Evolutionary conservation across 2,797 vertebrate species (phyloP).

Genomic region (Hephaestus fuliginosus): DNA sequence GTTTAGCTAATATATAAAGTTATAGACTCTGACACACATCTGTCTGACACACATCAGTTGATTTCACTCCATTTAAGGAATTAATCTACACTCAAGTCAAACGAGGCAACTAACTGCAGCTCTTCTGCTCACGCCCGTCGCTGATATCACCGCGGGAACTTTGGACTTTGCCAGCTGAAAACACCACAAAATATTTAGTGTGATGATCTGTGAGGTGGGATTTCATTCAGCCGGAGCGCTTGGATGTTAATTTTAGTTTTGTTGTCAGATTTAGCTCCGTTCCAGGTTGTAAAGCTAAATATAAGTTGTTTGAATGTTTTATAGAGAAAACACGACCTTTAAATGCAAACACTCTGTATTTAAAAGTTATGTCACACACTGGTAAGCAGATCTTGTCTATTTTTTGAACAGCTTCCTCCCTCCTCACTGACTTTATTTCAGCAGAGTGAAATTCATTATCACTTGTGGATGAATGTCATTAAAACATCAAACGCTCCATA

Average conservation of each 20-base stretch:
- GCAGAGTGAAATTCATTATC: background rate
- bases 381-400: background rate
- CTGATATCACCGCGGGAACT: background rate
- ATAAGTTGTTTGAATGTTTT: conserved; percentile 36
- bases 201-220: conserved; percentile 2
- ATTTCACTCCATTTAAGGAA: background rate
- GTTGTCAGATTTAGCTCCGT: conserved; percentile 13
- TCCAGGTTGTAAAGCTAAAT: conserved; percentile 37
- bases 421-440: background rate
- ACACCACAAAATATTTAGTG: background rate
- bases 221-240: background rate
- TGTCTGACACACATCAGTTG: too few relatives aligned
- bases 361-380: background rate
- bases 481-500: background rate
- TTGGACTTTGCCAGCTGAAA: conserved; percentile 12
- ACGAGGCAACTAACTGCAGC: too few relatives aligned
- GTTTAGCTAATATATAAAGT: background rate
- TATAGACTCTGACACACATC: background rate
- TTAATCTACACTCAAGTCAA: background rate
- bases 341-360: background rate
- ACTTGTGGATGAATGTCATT: background rate
- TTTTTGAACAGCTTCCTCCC: background rate
- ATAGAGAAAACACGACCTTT: conserved; percentile 17
- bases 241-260: conserved; percentile 38
- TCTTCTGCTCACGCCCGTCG: background rate